Evolutionary conservation across 1,140 invertebrate genomes (phyloP), one percentile per base, ranked within the genome.

Genomic region (Hirudo medicinalis): DNA sequence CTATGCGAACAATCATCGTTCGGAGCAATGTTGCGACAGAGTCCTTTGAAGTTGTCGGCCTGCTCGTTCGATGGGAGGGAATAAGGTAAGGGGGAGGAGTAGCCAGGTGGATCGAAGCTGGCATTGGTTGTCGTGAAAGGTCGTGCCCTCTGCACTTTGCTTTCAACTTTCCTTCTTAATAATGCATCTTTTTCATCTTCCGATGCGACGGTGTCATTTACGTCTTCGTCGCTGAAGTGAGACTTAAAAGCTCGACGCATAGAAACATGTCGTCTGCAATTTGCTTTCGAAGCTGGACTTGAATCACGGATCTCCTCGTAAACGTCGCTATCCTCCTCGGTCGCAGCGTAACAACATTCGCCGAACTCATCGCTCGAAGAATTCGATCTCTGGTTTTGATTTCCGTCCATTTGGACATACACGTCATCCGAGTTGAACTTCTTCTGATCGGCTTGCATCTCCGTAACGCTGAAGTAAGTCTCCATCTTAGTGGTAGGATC

Each of bases 401-500:
- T 63, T 13, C 57, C 22, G 1, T 63, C 19, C 22, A 22, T 32
- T 25, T 63, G 22, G 29, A 63, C 57, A 22, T 63, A 25, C 9
- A 25, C 9, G 19, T 63, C 29, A 22, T 63, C 29, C 9, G 11
- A 25, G 57, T 63, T 11, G 19, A 0, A 13, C 22, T 63, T 63
- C 8, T 63, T 63, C 9, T 22, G 22, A 63, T n/a, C 29, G 15
- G n/a, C 27, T 6, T 63, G 57, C 22, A 63, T 63, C 9, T 63
- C 57, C 19, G 57, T 63, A 19, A 63, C 20, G 29, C 57, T 63
- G 57, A 63, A 63, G 19, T 63, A 63, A 63, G 57, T 63, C 57
- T 63, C 57, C 57, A 25, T 63, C 22, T 63, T 63, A n/a, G 2
- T 63, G 57, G 29, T 22, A 15, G 57, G 29, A 63, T 25, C 57